Evolutionary conservation across 2,113 vertebrate genomes (phyloP).

Genomic region (Engraulis encrasicolus): DNA sequence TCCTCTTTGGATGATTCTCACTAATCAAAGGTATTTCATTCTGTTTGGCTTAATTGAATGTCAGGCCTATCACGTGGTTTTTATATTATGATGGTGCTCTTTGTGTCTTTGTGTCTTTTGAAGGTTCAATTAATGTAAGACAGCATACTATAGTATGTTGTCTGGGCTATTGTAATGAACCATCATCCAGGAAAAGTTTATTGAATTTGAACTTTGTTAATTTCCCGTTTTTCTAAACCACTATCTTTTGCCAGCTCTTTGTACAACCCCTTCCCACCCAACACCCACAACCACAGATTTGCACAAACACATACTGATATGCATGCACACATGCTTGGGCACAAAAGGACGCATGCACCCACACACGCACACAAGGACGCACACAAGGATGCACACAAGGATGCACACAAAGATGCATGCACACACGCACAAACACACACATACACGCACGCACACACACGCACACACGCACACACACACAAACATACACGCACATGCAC

Average conservation of each 20-base stretch:
- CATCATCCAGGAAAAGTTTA: neutral
- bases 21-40: conserved; percentile 4
- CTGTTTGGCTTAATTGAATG: neutral
- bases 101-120: neutral
- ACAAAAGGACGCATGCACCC: neutral
- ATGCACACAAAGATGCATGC: neutral
- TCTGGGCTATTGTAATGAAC: conserved; percentile 1
- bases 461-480: neutral
- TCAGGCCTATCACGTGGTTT: neutral
- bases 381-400: neutral
- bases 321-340: neutral
- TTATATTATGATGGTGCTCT: neutral
- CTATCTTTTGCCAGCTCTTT: neutral
- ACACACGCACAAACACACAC: neutral
- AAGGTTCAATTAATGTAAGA: neutral
- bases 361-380: neutral
- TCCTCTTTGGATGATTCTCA: neutral
- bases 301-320: neutral
- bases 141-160: neutral
- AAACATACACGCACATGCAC: no score
- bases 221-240: neutral
- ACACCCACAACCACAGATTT: neutral
- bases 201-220: conserved; percentile 2
- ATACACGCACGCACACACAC: neutral
- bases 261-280: neutral